phyloP scores from a whole-genome alignment of 1,140 invertebrate genomes.

The Danaus plexippus region DNA sequence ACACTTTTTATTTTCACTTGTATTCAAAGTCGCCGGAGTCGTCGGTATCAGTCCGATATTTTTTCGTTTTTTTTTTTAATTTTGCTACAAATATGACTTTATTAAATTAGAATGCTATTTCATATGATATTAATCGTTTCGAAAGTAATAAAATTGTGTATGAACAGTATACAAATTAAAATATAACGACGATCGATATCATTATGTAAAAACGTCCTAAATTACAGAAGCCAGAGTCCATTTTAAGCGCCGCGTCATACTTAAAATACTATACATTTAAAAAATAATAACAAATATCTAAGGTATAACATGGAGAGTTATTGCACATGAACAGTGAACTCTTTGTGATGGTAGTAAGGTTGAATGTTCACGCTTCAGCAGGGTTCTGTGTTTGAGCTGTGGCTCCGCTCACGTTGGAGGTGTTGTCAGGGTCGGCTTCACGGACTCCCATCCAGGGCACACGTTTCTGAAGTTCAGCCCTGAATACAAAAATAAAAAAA shows the following conservation, averaged over 20 bases:
- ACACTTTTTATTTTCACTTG: constrained; percentile 32
- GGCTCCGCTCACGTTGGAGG: constrained; percentile 48
- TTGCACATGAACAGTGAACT: background rate
- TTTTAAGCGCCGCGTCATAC: too few relatives aligned
- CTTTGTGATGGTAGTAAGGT: constrained; percentile 10
- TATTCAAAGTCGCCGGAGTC: constrained; percentile 39
- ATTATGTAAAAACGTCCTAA: constrained; percentile 21
- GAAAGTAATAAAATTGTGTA: constrained; percentile 8
- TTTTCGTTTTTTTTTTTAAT: constrained; percentile 38
- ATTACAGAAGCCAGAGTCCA: too few relatives aligned
- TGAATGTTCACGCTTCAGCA: constrained; percentile 34
- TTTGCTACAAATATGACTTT: constrained; percentile 28
- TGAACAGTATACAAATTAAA: constrained; percentile 14
- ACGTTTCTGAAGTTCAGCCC: constrained; percentile 78
- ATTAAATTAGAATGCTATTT: constrained; percentile 24
- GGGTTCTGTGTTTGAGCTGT: constrained; percentile 39
- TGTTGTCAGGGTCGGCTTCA: constrained; percentile 63
- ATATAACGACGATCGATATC: constrained; percentile 16
- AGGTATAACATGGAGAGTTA: constrained; percentile 1
- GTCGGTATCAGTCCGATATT: constrained; percentile 40
- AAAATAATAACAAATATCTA: too few relatives aligned
- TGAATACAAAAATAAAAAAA: constrained; percentile 32
- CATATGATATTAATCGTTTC: constrained; percentile 14
- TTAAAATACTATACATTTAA: too few relatives aligned
- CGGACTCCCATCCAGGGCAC: constrained; percentile 81